Conservation (phyloP, 2,888 invertebrate genomes). For the Ophonus ardosiacus region DNA sequence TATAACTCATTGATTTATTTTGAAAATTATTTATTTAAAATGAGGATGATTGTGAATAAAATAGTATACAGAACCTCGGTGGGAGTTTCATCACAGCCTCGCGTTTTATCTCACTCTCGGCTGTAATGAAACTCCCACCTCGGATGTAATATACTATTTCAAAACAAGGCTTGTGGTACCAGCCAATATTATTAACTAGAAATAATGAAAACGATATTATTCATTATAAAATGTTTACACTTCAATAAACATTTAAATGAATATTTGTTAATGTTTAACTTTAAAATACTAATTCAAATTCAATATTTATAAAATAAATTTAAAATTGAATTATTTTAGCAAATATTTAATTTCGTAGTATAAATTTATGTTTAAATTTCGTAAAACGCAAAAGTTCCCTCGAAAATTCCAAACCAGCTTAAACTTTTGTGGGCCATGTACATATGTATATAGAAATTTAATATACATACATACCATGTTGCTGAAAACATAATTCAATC, state of each 20-base stretch:
- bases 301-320: background rate
- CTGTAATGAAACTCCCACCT: no score
- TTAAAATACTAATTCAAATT: background rate
- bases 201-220: no score
- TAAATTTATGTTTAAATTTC: slow-evolving; percentile 11
- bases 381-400: background rate
- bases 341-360: background rate
- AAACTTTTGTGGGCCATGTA: background rate
- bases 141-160: no score
- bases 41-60: no score
- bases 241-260: background rate
- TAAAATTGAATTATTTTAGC: background rate
- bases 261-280: background rate
- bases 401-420: background rate
- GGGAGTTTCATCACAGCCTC: no score
- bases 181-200: no score
- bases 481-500: background rate
- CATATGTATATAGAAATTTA: background rate
- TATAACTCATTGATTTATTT: no score
- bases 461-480: background rate
- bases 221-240: no score
- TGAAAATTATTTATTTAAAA: no score
- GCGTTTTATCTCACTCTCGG: no score
- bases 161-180: no score
- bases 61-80: no score